Evolutionary conservation across 2,113 vertebrate species (phyloP).

Genomic region (Hypanus sabinus): DNA sequence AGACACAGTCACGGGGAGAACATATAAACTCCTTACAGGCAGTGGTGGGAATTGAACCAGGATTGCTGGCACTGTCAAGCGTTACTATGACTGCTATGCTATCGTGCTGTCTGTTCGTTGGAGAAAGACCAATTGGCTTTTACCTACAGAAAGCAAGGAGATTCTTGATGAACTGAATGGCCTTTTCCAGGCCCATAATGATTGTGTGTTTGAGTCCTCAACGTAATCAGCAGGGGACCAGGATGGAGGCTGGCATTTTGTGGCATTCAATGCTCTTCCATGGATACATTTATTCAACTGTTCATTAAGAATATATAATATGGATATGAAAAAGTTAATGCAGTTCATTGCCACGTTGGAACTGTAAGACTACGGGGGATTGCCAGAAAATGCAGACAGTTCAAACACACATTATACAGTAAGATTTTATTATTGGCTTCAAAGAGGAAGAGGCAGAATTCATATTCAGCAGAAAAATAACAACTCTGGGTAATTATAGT

Average conservation of each 20-base stretch:
- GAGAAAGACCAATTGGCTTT: too few species aligned
- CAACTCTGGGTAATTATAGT: not conserved
- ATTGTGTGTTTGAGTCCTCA: not conserved
- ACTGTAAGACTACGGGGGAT: not conserved
- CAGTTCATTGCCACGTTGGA: not conserved
- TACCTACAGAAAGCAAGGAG: too few species aligned
- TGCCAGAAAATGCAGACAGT: not conserved
- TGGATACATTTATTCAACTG: not conserved
- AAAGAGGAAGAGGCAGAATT: not conserved
- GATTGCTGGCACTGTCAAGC: too few species aligned
- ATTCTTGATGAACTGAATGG: too few species aligned
- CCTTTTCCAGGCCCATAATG: too few species aligned
- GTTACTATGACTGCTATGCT: too few species aligned
- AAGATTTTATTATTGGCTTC: too few species aligned
- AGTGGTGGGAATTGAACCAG: too few species aligned
- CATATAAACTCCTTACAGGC: too few species aligned
- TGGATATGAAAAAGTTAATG: not conserved
- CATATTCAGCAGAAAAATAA: constrained; percentile 7
- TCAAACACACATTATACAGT: not conserved
- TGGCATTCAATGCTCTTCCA: not conserved
- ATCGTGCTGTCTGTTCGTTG: too few species aligned
- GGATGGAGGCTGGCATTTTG: not conserved
- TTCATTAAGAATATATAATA: not conserved
- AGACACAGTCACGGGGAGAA: too few species aligned
- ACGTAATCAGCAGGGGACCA: too few species aligned